A percentile compares a stretch with the other conserved stretches of the same genome.
phyloP scores from a whole-genome alignment of 92 coral and sea anemone species.

The Diadumene lineata region DNA sequence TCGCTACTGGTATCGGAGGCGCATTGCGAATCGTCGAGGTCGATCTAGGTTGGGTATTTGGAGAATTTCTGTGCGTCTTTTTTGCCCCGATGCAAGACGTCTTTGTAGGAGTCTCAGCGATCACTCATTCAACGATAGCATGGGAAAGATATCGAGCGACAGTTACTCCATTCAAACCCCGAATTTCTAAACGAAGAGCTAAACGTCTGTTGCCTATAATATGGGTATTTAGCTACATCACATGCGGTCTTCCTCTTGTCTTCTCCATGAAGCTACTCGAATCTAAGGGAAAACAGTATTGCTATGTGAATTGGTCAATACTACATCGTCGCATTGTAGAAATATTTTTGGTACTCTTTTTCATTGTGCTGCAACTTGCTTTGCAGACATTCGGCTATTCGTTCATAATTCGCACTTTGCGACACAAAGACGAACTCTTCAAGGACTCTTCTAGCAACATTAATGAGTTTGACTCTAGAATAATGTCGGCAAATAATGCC shows the following conservation, averaged over 20 bases:
- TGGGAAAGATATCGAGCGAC: constrained; percentile 74
- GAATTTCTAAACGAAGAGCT: constrained; percentile 56
- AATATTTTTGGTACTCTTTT: constrained; percentile 52
- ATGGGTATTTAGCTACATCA: constrained; percentile 66
- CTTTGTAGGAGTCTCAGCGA: constrained; percentile 67
- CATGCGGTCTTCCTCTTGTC: constrained; percentile 64
- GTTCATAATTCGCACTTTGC: constrained; percentile 56
- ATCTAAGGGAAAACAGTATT: constrained; percentile 12
- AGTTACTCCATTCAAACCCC: constrained; percentile 62
- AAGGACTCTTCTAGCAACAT: constrained; percentile 17
- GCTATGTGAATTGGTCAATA: constrained; percentile 42
- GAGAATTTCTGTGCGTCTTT: constrained; percentile 51
- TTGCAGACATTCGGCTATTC: constrained; percentile 69
- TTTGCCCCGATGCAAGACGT: constrained; percentile 72
- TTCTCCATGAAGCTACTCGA: constrained; percentile 28
- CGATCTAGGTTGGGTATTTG: constrained; percentile 54
- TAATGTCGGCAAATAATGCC: constrained; percentile 15
- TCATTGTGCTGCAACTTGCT: constrained; percentile 53
- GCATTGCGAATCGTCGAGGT: constrained; percentile 37
- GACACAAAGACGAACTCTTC: constrained; percentile 37
- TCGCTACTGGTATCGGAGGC: constrained; percentile 45
- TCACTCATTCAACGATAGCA: constrained; percentile 71
- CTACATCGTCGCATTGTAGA: constrained; percentile 55
- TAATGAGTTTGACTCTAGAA: neutral
- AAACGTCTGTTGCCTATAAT: constrained; percentile 47